phyloP scores from a whole-genome alignment of 1,140 invertebrate genomes.

The Lineus longissimus region DNA sequence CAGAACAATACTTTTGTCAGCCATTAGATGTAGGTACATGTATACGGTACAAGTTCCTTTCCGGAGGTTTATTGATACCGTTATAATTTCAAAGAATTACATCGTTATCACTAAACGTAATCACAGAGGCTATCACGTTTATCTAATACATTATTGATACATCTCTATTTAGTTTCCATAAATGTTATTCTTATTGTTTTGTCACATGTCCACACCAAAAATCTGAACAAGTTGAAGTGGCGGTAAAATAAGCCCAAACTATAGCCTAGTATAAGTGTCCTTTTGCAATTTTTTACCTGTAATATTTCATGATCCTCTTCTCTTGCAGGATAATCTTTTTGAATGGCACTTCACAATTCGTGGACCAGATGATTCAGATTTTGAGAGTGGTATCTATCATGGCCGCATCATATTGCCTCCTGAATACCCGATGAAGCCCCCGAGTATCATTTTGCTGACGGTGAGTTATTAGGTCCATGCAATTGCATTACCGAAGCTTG shows the following conservation, averaged over 20 bases:
- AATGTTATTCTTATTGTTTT: too few species aligned
- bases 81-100: conserved; percentile 1
- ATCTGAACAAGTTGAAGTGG: too few species aligned
- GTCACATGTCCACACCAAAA: too few species aligned
- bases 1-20: conserved; percentile 84
- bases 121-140: too few species aligned
- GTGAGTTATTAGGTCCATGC: conserved; percentile 64
- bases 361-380: conserved; percentile 81
- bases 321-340: conserved; percentile 87
- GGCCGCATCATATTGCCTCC: conserved; percentile 80
- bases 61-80: too few species aligned
- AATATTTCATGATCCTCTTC: too few species aligned
- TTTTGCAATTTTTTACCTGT: too few species aligned
- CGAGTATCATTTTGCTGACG: conserved; percentile 89
- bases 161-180: too few species aligned
- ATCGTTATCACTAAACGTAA: background rate
- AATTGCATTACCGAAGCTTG: background rate
- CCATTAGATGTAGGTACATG: conserved; percentile 71
- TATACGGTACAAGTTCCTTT: too few species aligned
- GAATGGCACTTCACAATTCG: conserved; percentile 97
- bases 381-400: conserved; percentile 86
- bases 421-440: conserved; percentile 97
- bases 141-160: too few species aligned
- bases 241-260: too few species aligned
- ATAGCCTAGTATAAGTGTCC: too few species aligned